Evolutionary conservation across 2,888 invertebrate genomes (phyloP).

Genomic region (Terebella lapidaria): DNA sequence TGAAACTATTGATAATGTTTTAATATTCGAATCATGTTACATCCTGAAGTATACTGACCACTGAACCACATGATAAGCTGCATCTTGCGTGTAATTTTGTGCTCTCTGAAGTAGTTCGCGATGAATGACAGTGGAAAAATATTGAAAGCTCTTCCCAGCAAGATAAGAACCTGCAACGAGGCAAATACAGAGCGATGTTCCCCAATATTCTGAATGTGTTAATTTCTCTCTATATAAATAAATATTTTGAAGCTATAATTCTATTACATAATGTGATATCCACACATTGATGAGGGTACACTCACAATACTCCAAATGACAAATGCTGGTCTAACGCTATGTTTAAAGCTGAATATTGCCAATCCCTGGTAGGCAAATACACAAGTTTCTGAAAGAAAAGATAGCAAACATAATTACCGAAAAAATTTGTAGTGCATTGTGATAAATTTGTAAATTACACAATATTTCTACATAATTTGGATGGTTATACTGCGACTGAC

Average conservation of each 20-base stretch:
- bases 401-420: background rate
- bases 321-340: conserved; percentile 80
- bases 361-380: conserved; percentile 96
- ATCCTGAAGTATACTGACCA: conserved; percentile 57
- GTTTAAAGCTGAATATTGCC: conserved; percentile 89
- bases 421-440: too few relatives aligned
- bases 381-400: conserved; percentile 73
- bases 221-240: too few relatives aligned
- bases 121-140: conserved; percentile 91
- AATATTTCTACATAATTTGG: too few relatives aligned
- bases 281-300: too few relatives aligned
- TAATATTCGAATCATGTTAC: background rate
- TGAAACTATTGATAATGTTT: too few relatives aligned
- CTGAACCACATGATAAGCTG: conserved; percentile 99
- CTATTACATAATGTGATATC: too few relatives aligned
- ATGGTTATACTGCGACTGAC: too few relatives aligned
- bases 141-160: conserved; percentile 90
- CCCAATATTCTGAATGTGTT: too few relatives aligned
- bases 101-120: conserved; percentile 92
- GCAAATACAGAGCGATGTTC: too few relatives aligned
- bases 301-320: conserved; percentile 86
- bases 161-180: conserved; percentile 26
- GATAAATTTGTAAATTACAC: too few relatives aligned
- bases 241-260: too few relatives aligned
- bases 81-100: conserved; percentile 96